Conservation (phyloP, 2,888 invertebrate genomes). For the Therioaphis trifolii region DNA sequence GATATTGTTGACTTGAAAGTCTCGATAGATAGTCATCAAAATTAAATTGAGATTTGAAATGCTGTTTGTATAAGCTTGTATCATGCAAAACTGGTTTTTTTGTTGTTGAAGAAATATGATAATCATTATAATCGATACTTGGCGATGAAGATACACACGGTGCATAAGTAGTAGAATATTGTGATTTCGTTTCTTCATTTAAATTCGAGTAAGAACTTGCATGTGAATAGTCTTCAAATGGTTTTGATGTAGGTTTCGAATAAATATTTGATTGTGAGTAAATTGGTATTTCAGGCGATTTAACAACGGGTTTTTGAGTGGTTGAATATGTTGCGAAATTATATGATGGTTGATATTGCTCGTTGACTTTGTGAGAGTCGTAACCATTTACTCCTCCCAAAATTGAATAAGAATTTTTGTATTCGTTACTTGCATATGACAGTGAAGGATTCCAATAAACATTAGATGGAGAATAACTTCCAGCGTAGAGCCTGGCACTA, state of each 20-base stretch:
- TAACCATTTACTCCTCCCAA: neutral
- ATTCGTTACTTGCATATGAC: neutral
- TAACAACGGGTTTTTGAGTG: slow-evolving; percentile 11
- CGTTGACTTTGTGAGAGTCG: slow-evolving; percentile 24
- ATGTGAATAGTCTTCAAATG: slow-evolving; percentile 21
- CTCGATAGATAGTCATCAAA: slow-evolving; percentile 51
- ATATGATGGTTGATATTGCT: slow-evolving; percentile 25
- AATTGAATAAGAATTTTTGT: slow-evolving; percentile 14
- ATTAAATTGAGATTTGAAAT: slow-evolving; percentile 34
- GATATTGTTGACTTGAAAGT: slow-evolving; percentile 16
- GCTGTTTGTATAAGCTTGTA: slow-evolving; percentile 24
- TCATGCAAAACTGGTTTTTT: slow-evolving; percentile 27
- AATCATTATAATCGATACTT: neutral
- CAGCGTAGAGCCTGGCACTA: neutral
- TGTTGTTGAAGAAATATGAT: slow-evolving; percentile 30
- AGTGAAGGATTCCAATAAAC: slow-evolving; percentile 6
- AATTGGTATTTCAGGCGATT: neutral
- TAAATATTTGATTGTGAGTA: slow-evolving; percentile 30
- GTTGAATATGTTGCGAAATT: slow-evolving; percentile 34
- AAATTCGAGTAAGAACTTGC: neutral
- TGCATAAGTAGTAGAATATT: slow-evolving; percentile 1
- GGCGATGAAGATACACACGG: slow-evolving; percentile 16
- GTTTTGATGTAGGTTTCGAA: slow-evolving; percentile 39
- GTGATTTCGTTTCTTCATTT: slow-evolving; percentile 22
- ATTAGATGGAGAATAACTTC: slow-evolving; percentile 36